These are phyloP conservation scores for Anguilla pacifica DNA, from an alignment of 2,797 vertebrate species.

Conservation along the genomic window DNA sequence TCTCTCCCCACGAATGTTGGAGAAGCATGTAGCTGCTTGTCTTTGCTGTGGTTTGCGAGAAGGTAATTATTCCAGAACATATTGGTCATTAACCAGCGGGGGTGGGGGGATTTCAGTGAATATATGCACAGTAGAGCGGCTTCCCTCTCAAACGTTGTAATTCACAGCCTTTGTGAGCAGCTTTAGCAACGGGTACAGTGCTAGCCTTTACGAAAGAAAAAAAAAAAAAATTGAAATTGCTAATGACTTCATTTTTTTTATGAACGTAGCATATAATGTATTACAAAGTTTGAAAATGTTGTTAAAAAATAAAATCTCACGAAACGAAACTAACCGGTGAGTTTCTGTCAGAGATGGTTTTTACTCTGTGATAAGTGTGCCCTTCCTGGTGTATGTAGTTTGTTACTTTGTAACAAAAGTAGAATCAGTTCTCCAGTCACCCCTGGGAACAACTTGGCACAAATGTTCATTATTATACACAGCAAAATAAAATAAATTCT, in stretches of 20 bases:
- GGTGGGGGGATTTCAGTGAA: constrained; percentile 49
- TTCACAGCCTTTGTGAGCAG: constrained; percentile 75
- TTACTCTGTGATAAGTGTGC: not conserved
- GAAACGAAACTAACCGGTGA: constrained; percentile 61
- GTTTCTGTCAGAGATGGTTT: constrained; percentile 20
- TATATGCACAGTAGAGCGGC: constrained; percentile 66
- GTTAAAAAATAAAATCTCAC: constrained; percentile 79
- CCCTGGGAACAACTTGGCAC: not conserved
- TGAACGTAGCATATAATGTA: constrained; percentile 83
- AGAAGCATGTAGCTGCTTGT: constrained; percentile 81
- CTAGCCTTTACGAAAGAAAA: constrained; percentile 74
- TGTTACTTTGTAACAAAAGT: not conserved
- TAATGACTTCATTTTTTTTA: constrained; percentile 75
- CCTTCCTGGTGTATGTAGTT: not conserved
- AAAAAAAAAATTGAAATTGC: constrained; percentile 68
- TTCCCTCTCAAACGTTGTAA: constrained; percentile 78
- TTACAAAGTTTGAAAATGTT: constrained; percentile 79
- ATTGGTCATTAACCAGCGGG: constrained; percentile 61
- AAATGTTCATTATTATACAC: not conserved
- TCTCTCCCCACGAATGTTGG: constrained; percentile 49
- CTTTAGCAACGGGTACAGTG: constrained; percentile 81
- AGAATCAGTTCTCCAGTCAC: not conserved
- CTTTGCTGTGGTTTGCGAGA: constrained; percentile 74
- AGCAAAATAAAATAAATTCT: not conserved
- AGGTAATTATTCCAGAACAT: constrained; percentile 64